Evolutionary conservation across 2,797 vertebrate genomes (phyloP).

Genomic region (Pipistrellus kuhlii): DNA sequence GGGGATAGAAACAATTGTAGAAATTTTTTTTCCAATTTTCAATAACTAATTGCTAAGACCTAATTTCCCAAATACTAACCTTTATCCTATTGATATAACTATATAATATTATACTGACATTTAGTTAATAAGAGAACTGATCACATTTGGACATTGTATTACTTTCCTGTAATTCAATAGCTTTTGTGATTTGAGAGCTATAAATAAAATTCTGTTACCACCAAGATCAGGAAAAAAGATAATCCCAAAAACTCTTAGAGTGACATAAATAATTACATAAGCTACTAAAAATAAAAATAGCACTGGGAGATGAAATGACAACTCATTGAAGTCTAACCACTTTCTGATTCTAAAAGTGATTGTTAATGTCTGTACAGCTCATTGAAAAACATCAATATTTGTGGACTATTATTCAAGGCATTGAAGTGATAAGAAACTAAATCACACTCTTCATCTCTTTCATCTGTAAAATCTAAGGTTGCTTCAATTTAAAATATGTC

Average conservation of each 20-base stretch:
- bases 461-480: slow-evolving; percentile 60
- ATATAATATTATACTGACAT: neutral
- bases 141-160: neutral
- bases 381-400: slow-evolving; percentile 74
- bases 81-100: neutral
- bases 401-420: slow-evolving; percentile 77
- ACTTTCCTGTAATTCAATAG: neutral
- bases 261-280: slow-evolving; percentile 65
- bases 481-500: slow-evolving; percentile 68
- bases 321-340: slow-evolving; percentile 67
- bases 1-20: neutral
- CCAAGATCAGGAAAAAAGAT: neutral
- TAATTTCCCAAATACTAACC: neutral
- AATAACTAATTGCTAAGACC: neutral
- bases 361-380: slow-evolving; percentile 71
- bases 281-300: slow-evolving; percentile 67
- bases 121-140: slow-evolving; percentile 6
- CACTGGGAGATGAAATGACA: slow-evolving; percentile 61
- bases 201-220: neutral
- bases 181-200: neutral
- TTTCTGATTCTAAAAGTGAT: slow-evolving; percentile 74
- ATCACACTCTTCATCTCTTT: slow-evolving; percentile 68
- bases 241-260: slow-evolving; percentile 1
- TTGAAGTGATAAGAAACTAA: slow-evolving; percentile 79
- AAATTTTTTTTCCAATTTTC: neutral